A percentile compares a stretch with the other conserved stretches of the same genome.
These are phyloP conservation scores for Seladonia tumulorum DNA, from an alignment of 2,888 invertebrate species.

Conservation along the genomic window DNA sequence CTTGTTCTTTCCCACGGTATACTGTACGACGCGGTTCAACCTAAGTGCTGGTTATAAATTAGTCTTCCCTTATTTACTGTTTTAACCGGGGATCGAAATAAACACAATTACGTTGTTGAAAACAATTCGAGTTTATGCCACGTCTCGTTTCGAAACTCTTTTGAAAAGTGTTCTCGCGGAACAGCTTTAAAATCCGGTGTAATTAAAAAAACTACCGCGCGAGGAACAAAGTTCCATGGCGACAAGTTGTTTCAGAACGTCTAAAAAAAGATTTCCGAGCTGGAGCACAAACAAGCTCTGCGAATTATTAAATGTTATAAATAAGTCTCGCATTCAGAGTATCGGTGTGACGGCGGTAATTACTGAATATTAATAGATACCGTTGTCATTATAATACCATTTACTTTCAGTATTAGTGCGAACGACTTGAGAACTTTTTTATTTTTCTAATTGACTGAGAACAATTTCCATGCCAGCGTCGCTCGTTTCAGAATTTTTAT, in stretches of 20 bases:
- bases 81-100: neutral
- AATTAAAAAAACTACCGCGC: neutral
- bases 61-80: neutral
- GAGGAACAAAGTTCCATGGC: neutral
- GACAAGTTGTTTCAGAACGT: neutral
- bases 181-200: too few species aligned
- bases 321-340: neutral
- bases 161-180: too few species aligned
- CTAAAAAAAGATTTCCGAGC: neutral
- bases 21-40: too few species aligned
- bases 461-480: too few species aligned
- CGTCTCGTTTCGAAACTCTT: neutral
- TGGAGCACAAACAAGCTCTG: neutral
- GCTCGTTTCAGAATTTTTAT: too few species aligned
- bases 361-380: neutral
- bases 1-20: neutral
- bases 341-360: neutral
- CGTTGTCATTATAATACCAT: neutral
- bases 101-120: neutral
- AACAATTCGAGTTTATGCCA: neutral
- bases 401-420: too few species aligned
- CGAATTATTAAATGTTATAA: neutral
- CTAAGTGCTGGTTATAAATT: neutral
- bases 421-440: too few species aligned
- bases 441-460: too few species aligned